These are phyloP conservation scores for Calliphora vicina DNA, from an alignment of 1,140 invertebrate species.

Conservation along the genomic window DNA sequence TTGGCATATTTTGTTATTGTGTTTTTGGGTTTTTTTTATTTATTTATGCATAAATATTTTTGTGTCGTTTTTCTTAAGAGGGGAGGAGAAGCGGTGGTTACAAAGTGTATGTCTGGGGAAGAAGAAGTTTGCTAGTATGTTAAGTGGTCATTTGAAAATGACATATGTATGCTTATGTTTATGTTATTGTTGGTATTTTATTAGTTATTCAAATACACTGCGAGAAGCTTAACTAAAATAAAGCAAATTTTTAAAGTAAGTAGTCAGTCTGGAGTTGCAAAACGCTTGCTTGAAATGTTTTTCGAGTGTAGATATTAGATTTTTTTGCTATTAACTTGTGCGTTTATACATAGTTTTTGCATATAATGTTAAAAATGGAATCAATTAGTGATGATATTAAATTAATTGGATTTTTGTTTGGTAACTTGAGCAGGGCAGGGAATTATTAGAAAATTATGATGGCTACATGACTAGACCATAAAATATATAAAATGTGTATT, in stretches of 20 bases:
- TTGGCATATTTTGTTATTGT: not conserved
- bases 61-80: too few relatives aligned
- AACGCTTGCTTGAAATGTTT: too few relatives aligned
- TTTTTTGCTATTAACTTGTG: not conserved
- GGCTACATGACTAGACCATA: too few relatives aligned
- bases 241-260: too few relatives aligned
- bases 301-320: not conserved
- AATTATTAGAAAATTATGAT: not conserved
- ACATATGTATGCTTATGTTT: not conserved
- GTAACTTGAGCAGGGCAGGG: not conserved
- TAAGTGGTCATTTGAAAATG: not conserved
- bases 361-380: not conserved
- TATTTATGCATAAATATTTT: not conserved
- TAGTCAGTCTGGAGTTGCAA: too few relatives aligned
- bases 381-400: not conserved
- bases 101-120: not conserved
- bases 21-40: too few relatives aligned
- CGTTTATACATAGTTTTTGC: not conserved
- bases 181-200: not conserved
- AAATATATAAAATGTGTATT: too few relatives aligned
- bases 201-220: not conserved
- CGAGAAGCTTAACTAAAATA: not conserved
- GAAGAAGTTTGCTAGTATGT: not conserved
- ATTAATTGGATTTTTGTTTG: not conserved
- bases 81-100: too few relatives aligned